Percentiles rank a stretch among this genome's conserved stretches.
phyloP scores from a whole-genome alignment of 2,113 vertebrate genomes.

The Pristiophorus japonicus region DNA sequence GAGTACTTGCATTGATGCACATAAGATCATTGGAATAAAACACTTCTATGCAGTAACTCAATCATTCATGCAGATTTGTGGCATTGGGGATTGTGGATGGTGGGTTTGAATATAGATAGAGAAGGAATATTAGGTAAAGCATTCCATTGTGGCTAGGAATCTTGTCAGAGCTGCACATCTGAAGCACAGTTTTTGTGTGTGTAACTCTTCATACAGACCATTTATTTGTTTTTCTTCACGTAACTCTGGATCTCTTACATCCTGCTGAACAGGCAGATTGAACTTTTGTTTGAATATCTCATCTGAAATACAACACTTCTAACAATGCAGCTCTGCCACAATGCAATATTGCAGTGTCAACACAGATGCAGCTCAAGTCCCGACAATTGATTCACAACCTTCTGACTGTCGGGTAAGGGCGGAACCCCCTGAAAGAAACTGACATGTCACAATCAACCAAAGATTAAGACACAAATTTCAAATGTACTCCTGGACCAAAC shows the following conservation, averaged over 20 bases:
- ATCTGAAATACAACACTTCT: not conserved
- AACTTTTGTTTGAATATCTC: not conserved
- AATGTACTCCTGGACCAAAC: not conserved
- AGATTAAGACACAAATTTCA: not conserved
- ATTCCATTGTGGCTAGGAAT: too few species aligned
- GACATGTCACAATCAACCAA: not conserved
- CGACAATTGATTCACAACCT: not conserved
- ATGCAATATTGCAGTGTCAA: not conserved
- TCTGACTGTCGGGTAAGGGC: not conserved
- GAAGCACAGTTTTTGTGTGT: too few species aligned
- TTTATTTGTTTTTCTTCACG: not conserved
- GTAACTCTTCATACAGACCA: not conserved
- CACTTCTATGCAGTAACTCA: too few species aligned
- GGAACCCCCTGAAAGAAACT: not conserved
- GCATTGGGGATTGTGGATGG: too few species aligned
- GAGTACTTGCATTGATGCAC: not conserved
- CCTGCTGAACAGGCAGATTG: not conserved
- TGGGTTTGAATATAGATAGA: too few species aligned
- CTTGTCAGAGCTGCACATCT: too few species aligned
- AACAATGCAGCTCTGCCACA: not conserved
- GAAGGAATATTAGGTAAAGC: too few species aligned
- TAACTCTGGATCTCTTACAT: not conserved
- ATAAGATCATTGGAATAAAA: too few species aligned
- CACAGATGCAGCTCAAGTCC: not conserved
- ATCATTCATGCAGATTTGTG: too few species aligned